These are phyloP conservation scores for Gulo gulo DNA, from an alignment of 2,113 vertebrate species.

Conservation along the genomic window DNA sequence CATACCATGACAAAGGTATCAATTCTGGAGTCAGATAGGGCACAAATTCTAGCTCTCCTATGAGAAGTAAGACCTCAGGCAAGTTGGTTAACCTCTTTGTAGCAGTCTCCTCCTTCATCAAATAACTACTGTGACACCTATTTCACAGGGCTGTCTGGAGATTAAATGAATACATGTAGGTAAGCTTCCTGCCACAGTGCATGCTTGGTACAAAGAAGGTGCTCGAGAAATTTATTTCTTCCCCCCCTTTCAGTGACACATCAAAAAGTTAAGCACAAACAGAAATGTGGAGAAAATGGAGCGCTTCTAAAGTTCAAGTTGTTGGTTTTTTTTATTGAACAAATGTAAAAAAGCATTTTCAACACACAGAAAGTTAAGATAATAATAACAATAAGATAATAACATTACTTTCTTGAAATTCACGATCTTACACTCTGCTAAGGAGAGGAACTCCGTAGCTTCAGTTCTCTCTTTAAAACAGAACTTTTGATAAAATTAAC, in stretches of 20 bases:
- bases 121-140: background rate
- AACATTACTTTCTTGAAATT: constrained; percentile 13
- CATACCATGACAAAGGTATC: background rate
- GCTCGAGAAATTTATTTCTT: background rate
- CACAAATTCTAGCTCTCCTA: background rate
- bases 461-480: constrained; percentile 28
- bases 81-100: background rate
- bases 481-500: background rate
- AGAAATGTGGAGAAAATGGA: constrained; percentile 54
- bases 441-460: background rate
- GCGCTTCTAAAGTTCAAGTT: constrained; percentile 21
- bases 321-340: constrained; percentile 28
- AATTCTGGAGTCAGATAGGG: background rate
- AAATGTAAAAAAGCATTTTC: constrained; percentile 37
- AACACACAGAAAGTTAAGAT: constrained; percentile 25
- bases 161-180: background rate
- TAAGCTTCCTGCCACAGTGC: background rate
- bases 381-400: background rate
- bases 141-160: background rate
- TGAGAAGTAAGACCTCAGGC: background rate
- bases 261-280: constrained; percentile 45
- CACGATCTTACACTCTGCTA: background rate
- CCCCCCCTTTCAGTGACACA: background rate
- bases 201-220: background rate
- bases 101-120: background rate